Evolutionary conservation across 2,797 vertebrate species (phyloP), one percentile per base, ranked within the genome.

Genomic region (Monodelphis domestica): DNA sequence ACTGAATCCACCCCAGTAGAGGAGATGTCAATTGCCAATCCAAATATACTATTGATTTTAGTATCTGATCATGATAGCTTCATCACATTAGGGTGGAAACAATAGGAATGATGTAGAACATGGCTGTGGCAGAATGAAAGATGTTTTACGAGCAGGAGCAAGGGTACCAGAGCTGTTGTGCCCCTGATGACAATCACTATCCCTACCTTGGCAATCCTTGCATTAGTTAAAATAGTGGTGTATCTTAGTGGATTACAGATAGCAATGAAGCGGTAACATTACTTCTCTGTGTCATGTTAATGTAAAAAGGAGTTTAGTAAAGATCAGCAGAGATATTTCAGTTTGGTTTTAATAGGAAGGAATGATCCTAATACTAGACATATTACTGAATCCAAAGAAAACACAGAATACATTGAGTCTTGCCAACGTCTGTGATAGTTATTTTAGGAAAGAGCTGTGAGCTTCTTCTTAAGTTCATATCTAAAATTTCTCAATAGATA

Each of bases 41-140:
- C 98, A 0, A 98, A 97, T 0, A 96, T 95, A 89, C 97, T 95
- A 50, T 98, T 99, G 91, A 98, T 12, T 0, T 97, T 89, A 26
- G 98, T 95, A 70, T 95, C 97, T 0, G 98, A 94, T 3, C 98
- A 98, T 0, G 98, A 98, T 4, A 99, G 97, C 91, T 97, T 97
- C 95, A 98, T 98, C 70, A 98, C 88, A 0, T 98, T 98, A 0
- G 98, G 97, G 54, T 98, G 98, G 93, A 98, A 98, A 6, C 98
- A 99, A 97, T 96, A 98, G 0, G 97, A 97, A 89, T 98, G 98
- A 5, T 57, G 87, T 29, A 99, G 97, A 4, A 97, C 4, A 0
- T 91, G 89, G 1, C 89, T 91, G 52, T 24, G 90, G 45, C 98
- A 99, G 89, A 97, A 98, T 0, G 98, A 97, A 14, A 99, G 78